These are phyloP conservation scores for Chauna torquata DNA, from an alignment of 2,113 vertebrate genomes.

Conservation along the genomic window DNA sequence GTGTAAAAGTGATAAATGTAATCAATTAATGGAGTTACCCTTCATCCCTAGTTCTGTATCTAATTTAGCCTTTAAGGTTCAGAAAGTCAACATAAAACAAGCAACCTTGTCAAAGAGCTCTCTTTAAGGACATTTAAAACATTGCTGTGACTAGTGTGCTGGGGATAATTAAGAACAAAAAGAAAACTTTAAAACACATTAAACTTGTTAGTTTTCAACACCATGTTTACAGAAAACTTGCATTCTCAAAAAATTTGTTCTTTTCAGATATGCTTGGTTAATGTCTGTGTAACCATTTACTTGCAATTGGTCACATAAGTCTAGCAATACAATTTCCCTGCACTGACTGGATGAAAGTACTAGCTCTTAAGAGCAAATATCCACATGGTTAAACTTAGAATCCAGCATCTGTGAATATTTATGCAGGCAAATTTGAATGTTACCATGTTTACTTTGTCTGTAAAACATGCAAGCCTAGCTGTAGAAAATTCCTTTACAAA, in stretches of 20 bases:
- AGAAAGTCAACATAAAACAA: neutral
- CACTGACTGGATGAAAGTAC: neutral
- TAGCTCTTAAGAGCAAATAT: neutral
- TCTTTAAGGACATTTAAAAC: neutral
- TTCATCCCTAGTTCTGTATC: neutral
- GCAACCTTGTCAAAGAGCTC: neutral
- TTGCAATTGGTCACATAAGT: conserved; percentile 23
- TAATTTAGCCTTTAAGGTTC: neutral
- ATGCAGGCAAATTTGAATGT: neutral
- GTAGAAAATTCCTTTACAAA: neutral
- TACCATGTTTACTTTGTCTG: neutral
- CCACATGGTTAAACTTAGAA: neutral
- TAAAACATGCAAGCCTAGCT: neutral
- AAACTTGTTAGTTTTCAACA: neutral
- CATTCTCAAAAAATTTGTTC: neutral
- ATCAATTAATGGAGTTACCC: neutral
- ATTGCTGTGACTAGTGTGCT: neutral
- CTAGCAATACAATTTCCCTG: neutral
- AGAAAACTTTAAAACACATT: neutral
- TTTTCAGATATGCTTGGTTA: neutral
- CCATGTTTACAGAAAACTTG: neutral
- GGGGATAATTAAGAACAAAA: neutral
- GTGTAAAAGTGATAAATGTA: neutral
- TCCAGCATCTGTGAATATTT: conserved; percentile 2
- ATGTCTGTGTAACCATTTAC: neutral